Evolutionary conservation across 23 tunicate genomes (phyloP).

Genomic region (Trididemnum miniatum): DNA sequence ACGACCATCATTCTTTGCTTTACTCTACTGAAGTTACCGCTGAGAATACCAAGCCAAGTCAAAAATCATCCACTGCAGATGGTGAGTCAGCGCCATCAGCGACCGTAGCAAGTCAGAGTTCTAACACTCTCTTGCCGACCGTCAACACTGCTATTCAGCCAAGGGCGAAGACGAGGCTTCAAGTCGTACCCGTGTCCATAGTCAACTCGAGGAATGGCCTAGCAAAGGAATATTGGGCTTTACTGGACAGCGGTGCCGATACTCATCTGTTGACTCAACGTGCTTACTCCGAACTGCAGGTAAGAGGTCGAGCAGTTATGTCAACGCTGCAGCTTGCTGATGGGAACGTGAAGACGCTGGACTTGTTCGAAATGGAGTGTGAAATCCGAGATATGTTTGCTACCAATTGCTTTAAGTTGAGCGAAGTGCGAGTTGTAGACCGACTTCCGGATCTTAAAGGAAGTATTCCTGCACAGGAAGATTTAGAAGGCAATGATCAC

Average conservation of each 20-base stretch:
- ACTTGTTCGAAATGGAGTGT: too few relatives aligned
- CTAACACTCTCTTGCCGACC: not conserved
- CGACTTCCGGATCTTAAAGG: too few relatives aligned
- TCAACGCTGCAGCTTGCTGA: too few relatives aligned
- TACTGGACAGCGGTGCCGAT: not conserved
- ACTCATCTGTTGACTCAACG: too few relatives aligned
- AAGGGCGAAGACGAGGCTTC: not conserved
- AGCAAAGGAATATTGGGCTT: not conserved
- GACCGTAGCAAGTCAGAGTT: not conserved
- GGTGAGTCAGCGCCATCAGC: not conserved
- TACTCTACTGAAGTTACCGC: not conserved
- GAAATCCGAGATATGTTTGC: too few relatives aligned
- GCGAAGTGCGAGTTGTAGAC: too few relatives aligned
- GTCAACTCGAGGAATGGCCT: not conserved
- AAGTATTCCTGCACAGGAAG: too few relatives aligned
- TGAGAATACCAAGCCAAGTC: not conserved
- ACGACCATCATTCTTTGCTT: not conserved
- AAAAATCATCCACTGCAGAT: not conserved
- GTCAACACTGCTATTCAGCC: not conserved
- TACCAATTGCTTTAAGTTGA: too few relatives aligned
- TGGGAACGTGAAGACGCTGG: too few relatives aligned
- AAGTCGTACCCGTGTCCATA: not conserved
- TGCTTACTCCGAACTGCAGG: too few relatives aligned
- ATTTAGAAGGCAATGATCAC: too few relatives aligned
- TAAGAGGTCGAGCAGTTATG: too few relatives aligned